Base-by-base conservation (phyloP, 2,888 invertebrate genomes). In the Agriotes lineatus region DNA sequence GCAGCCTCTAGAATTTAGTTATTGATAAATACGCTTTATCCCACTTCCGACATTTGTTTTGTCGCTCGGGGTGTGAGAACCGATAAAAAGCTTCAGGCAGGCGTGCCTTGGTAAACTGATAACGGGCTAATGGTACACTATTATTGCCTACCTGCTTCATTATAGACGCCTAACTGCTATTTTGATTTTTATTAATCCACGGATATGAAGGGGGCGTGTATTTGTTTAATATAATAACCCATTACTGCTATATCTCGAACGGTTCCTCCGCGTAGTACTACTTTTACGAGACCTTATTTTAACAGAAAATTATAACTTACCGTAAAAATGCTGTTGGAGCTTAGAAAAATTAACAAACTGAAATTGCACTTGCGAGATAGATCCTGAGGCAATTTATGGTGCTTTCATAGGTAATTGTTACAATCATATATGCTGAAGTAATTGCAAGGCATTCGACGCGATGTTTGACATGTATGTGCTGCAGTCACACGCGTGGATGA, bases 21-120 rank as follows among this genome's bases (percentile, higher is more conserved):
- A 78, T 78, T 79, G 79, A 79, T 79, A 80, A 80, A 79, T 78
- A 77, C 76, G 70, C 75, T 73, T 75, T 76, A 76, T 75, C 75
- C 76, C 63, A 77, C 76, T 79, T 80, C 79, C 80, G 78, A 78
- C 78, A 76, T 77, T 76, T 73, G 77, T 78, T 78, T 77, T 76
- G 79, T 76, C 78, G 78, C 79, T 77, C 66, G 73, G 45, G 75
- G 73, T 71, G 71, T 66, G 73, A 67, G 70, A 65, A 68, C 67
- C 72, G 73, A 74, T 73, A 65, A 44, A 63, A 66, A 52, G 65
- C 70, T 68, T 61, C 37, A 62, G 65, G 71, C 65, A 60, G 71
- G 72, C 74, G 75, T 72, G 67, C 67, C 62, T 64, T 57, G 42
- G 72, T 67, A 71, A 74, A 75, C 72, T 71, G 76, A 76, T 77